Percentiles rank a stretch among this genome's conserved stretches.
These are phyloP conservation scores for Buathra laborator DNA, from an alignment of 2,888 invertebrate genomes.

Conservation along the genomic window DNA sequence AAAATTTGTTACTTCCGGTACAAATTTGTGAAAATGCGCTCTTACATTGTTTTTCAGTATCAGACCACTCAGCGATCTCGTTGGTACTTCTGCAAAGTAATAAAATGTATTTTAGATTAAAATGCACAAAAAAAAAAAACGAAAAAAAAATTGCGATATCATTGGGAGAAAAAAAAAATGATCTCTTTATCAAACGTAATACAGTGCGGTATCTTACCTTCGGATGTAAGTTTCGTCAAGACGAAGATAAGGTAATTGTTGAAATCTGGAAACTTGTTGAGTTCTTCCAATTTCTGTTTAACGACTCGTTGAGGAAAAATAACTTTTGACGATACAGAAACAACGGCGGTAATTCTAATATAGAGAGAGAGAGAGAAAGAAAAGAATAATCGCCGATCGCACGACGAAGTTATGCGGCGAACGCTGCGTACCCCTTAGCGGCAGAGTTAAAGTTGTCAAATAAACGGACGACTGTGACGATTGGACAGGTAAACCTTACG, in stretches of 20 bases:
- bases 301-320: constrained; percentile 87
- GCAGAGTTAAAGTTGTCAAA: not conserved
- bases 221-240: constrained; percentile 95
- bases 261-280: constrained; percentile 99
- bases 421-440: too few relatives aligned
- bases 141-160: constrained; percentile 49
- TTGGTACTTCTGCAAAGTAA: constrained; percentile 92
- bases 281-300: constrained; percentile 97
- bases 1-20: constrained; percentile 96
- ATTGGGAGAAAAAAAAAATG: constrained; percentile 34
- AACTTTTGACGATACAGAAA: not conserved
- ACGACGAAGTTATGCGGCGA: too few relatives aligned
- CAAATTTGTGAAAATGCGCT: constrained; percentile 95
- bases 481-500: not conserved
- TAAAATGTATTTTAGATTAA: not conserved
- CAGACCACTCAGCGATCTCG: constrained; percentile 97
- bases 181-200: not conserved
- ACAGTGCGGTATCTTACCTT: constrained; percentile 87
- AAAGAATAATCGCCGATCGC: too few relatives aligned
- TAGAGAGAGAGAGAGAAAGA: too few relatives aligned
- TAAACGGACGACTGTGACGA: too few relatives aligned
- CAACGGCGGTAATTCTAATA: not conserved
- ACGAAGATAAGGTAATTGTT: constrained; percentile 99
- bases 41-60: constrained; percentile 99
- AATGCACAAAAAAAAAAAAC: constrained; percentile 34